A percentile compares a stretch with the other conserved stretches of the same genome.
phyloP scores from a whole-genome alignment of 2,797 vertebrate species.

The Oreonectes daqikongensis region DNA sequence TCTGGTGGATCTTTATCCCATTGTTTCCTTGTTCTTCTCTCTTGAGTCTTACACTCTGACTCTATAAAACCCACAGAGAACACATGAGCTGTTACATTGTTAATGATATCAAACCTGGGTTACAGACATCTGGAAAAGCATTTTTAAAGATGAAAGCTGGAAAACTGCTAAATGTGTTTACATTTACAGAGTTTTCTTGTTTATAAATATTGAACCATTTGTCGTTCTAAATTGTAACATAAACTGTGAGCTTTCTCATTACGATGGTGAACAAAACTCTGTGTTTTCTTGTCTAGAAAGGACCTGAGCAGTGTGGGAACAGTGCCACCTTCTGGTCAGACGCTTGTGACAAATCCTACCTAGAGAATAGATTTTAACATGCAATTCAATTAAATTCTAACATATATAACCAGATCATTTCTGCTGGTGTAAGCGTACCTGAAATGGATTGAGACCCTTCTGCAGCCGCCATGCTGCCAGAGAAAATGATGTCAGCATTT shows the following conservation, averaged over 20 bases:
- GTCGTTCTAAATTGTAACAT: no score
- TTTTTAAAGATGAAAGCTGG: neutral
- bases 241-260: no score
- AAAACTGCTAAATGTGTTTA: neutral
- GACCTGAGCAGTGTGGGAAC: neutral
- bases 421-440: slow-evolving; percentile 24
- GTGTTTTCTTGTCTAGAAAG: no score
- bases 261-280: no score
- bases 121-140: neutral
- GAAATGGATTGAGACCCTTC: slow-evolving; percentile 25
- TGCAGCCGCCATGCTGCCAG: slow-evolving; percentile 67
- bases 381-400: no score
- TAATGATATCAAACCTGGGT: neutral
- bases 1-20: slow-evolving; percentile 83
- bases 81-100: slow-evolving; percentile 48
- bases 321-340: neutral
- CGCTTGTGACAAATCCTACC: no score
- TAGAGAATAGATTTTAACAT: no score
- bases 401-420: neutral
- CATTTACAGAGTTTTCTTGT: no score
- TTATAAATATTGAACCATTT: no score
- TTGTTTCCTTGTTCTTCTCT: slow-evolving; percentile 70
- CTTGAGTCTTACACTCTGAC: slow-evolving; percentile 50
- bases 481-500: slow-evolving; percentile 77
- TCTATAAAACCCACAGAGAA: slow-evolving; percentile 46